Evolutionary conservation across 2,797 vertebrate genomes (phyloP), one percentile per base, ranked within the genome.

Genomic region (Darevskia nairensis): DNA sequence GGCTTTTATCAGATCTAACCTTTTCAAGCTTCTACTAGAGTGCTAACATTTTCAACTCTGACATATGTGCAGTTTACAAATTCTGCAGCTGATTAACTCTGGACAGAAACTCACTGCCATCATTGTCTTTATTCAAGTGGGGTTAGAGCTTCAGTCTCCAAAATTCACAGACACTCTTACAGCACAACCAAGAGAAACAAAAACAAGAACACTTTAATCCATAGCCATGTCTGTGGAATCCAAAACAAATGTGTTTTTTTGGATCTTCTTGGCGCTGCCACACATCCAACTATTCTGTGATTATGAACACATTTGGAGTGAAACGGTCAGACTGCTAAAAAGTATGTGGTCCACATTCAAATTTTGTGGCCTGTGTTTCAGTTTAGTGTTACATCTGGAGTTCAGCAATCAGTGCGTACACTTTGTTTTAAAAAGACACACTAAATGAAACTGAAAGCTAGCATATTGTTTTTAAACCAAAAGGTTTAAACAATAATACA

Each of bases 1-100:
- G 98, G 98, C 97, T 98, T 98, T 99, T 98, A 99, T 99, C 98
- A 99, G 98, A 98, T 98, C 97, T 99, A 99, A 99, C 99, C 99
- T 99, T 99, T 99, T 98, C 98, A 98, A 98, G 98, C 98, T 97
- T 98, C 98, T 98, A 98, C 98, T 98, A 98, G 97, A 98, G 97
- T 91, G 97, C 98, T 98, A 98, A 98, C 98, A 98, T 98, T 98
- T 98, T 98, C 98, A 99, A 98, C 98, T 98, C 97, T 98, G 98
- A 98, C 98, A 99, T 97, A 97, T 97, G 97, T 93, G 97, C 97
- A 98, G 98, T 98, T 98, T 98, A 98, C 97, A 97, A 98, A 98
- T 98, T 96, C 97, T 98, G 98, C 98, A 98, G 98, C 98, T 99
- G 98, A 99, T 98, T 98, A 98, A 98, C 97, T 98, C 97, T 97